Evolutionary conservation across 2,113 vertebrate genomes (phyloP).

Genomic region (Mustelus asterias): DNA sequence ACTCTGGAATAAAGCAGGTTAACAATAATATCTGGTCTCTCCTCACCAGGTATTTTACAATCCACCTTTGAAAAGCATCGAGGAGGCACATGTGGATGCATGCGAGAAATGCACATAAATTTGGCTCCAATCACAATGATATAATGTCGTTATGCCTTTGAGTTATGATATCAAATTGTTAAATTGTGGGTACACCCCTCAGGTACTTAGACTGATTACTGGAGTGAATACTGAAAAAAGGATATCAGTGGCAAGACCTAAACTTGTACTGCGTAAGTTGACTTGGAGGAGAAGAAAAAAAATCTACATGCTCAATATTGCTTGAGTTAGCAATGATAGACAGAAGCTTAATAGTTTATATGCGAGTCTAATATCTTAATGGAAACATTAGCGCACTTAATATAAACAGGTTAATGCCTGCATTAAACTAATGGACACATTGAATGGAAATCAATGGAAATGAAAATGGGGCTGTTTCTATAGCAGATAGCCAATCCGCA

Average conservation of each 20-base stretch:
- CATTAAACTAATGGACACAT: conserved; percentile 8
- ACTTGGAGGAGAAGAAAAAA: background rate
- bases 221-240: background rate
- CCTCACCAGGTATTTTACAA: background rate
- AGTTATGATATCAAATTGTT: background rate
- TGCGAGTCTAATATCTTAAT: background rate
- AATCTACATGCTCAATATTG: background rate
- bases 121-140: background rate
- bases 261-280: background rate
- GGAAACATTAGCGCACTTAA: background rate
- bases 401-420: conserved; percentile 21
- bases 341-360: background rate
- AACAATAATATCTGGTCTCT: background rate
- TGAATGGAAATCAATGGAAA: conserved; percentile 19
- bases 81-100: background rate
- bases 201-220: background rate
- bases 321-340: background rate
- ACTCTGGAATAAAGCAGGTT: background rate
- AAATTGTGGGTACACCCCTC: background rate
- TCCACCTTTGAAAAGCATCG: background rate
- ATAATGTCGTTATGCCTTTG: background rate
- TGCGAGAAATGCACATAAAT: background rate
- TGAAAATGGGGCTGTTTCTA: background rate
- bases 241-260: background rate
- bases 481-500: background rate